Conservation (phyloP, 2,113 vertebrate species). For the Cnemophilus loriae region DNA sequence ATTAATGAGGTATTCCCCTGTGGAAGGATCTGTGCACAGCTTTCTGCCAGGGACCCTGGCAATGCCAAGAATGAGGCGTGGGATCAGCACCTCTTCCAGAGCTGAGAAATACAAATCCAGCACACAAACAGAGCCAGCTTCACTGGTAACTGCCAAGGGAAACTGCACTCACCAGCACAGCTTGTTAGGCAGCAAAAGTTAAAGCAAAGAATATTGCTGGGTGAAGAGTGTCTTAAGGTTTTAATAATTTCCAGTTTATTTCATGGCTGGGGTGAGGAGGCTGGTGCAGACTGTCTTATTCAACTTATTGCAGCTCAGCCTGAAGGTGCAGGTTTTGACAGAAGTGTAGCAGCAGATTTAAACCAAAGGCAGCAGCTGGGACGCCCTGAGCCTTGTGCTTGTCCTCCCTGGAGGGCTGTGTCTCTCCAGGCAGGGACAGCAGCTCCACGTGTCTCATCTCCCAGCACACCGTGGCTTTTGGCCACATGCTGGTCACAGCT, state of each 20-base stretch:
- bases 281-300: background rate
- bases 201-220: background rate
- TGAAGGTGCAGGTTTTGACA: background rate
- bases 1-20: background rate
- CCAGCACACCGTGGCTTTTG: background rate
- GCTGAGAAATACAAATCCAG: background rate
- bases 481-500: background rate
- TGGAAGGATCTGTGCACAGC: background rate
- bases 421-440: background rate
- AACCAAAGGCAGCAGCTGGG: background rate
- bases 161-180: background rate
- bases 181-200: background rate
- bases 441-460: background rate
- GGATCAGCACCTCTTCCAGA: slow-evolving; percentile 23
- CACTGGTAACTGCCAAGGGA: background rate
- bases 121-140: background rate
- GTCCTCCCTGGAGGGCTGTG: background rate
- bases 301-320: background rate
- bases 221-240: background rate
- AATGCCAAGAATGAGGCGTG: background rate
- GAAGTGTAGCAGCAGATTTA: background rate
- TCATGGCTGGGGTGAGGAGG: background rate
- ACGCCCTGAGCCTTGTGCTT: background rate
- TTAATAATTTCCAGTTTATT: background rate
- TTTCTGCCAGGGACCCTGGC: background rate